Conservation (phyloP, 2,797 vertebrate genomes). For the Pseudochaenichthys georgianus region DNA sequence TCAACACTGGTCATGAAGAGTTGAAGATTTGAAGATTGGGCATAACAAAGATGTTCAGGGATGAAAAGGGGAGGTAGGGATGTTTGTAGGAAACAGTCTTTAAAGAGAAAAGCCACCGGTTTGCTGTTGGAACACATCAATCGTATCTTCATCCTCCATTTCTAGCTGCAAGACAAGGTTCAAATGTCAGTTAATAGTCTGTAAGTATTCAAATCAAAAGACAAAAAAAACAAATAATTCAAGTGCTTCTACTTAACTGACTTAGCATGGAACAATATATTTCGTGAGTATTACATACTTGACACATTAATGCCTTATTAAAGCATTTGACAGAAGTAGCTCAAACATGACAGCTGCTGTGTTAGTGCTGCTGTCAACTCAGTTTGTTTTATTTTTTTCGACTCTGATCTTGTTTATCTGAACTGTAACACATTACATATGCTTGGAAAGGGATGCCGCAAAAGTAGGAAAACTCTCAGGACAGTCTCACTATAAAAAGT, state of each 20-base stretch:
- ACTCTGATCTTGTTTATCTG: too few relatives aligned
- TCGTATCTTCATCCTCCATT: constrained; percentile 96
- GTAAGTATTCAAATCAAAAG: too few relatives aligned
- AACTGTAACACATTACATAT: background rate
- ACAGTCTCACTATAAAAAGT: background rate
- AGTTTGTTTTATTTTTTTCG: too few relatives aligned
- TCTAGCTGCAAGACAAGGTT: constrained; percentile 86
- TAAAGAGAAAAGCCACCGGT: constrained; percentile 87
- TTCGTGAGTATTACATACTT: too few relatives aligned
- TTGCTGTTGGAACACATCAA: constrained; percentile 96
- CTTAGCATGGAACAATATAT: too few relatives aligned
- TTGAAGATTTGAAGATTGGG: constrained; percentile 60
- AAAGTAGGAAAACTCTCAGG: background rate
- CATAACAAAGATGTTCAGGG: constrained; percentile 59
- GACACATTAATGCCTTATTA: too few relatives aligned
- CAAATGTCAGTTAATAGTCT: constrained; percentile 5
- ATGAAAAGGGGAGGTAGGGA: constrained; percentile 72
- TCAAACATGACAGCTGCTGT: too few relatives aligned
- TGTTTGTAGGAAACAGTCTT: constrained; percentile 73
- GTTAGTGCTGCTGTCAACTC: too few relatives aligned
- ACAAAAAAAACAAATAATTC: too few relatives aligned
- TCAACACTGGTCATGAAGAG: constrained; percentile 70
- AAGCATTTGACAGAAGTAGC: too few relatives aligned
- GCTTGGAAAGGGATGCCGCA: background rate
- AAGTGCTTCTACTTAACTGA: too few relatives aligned